Base-by-base conservation (phyloP, 2,888 invertebrate species). In the Napeogenes inachia region DNA sequence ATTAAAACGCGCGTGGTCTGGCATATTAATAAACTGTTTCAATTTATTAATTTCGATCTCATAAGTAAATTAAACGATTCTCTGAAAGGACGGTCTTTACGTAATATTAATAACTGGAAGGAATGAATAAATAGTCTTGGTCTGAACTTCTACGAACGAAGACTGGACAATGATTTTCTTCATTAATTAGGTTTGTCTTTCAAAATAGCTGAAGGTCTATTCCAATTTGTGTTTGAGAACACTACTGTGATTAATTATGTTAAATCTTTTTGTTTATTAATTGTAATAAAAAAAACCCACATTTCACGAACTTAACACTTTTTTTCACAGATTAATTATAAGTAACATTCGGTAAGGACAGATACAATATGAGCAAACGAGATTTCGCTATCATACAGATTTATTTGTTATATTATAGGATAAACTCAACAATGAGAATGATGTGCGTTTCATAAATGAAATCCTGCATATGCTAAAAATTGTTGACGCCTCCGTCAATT, bases 31-130 rank as follows among this genome's bases (percentile, higher is more conserved):
- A 13, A 21, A n/a, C 47, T n/a, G 8, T 4, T 6, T 47, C 13
- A 46, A 46, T 46, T 46, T 47, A 21, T n/a, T 21, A 13, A n/a
- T n/a, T 13, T n/a, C n/a, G 47, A 47, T 47, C 47, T 13, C 6
- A 47, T n/a, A n/a, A 47, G 47, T 47, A 47, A 13, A 47, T 47
- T 47, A 47, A 47, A 47, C 6, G 13, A n/a, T 47, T n/a, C 47
- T 47, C 47, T 4, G n/a, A n/a, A n/a, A n/a, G 0, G 47, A n/a
- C 6, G 21, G 47, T 47, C 47, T n/a, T 47, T 4, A n/a, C 13
- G 13, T 47, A 21, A 47, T 4, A 46, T 46, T 35, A 46, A 13
- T 10, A 13, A 4, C 10, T 46, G 46, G 13, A 46, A 3, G 6
- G n/a, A 47, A 47, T 47, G 4, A 47, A 4, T 13, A n/a, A 47